Conservation (phyloP, 2,888 invertebrate species). For the Erebia aethiops region DNA sequence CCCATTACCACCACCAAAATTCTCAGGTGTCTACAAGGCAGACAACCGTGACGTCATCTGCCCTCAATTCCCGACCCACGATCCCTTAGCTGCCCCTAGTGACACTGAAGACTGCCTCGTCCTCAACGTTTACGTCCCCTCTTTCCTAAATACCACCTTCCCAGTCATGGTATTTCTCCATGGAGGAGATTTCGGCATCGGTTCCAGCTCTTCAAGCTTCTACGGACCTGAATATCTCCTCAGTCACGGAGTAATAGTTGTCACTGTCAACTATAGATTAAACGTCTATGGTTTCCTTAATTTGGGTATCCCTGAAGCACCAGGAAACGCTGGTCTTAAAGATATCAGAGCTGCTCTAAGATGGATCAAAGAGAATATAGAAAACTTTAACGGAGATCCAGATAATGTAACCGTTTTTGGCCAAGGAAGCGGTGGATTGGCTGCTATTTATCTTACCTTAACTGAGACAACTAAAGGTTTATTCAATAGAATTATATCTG, state of each 20-base stretch:
- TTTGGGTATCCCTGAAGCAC: slow-evolving; percentile 65
- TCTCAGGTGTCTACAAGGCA: slow-evolving; percentile 64
- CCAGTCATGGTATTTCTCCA: slow-evolving; percentile 79
- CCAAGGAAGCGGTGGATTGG: slow-evolving; percentile 71
- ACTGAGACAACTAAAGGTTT: slow-evolving; percentile 69
- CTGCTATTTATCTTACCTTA: slow-evolving; percentile 69
- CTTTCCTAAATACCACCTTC: slow-evolving; percentile 50
- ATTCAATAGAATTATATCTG: slow-evolving; percentile 69
- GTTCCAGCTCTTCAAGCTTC: slow-evolving; percentile 68
- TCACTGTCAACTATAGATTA: slow-evolving; percentile 78
- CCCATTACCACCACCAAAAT: slow-evolving; percentile 59
- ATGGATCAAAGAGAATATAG: slow-evolving; percentile 72
- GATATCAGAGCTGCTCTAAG: slow-evolving; percentile 74
- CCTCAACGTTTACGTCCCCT: slow-evolving; percentile 70
- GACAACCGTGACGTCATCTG: slow-evolving; percentile 65
- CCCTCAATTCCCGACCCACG: slow-evolving; percentile 68
- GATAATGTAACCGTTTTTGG: slow-evolving; percentile 76
- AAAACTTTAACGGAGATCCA: slow-evolving; percentile 65
- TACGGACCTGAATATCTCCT: slow-evolving; percentile 76
- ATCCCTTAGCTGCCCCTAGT: slow-evolving; percentile 66
- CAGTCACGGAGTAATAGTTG: slow-evolving; percentile 68
- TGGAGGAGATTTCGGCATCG: slow-evolving; percentile 76
- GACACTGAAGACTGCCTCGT: slow-evolving; percentile 76
- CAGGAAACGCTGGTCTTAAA: slow-evolving; percentile 76
- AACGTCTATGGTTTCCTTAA: slow-evolving; percentile 77